These are phyloP conservation scores for Echinarachnius parma DNA, from an alignment of 53 echinoderm and acorn worm genomes.

Conservation along the genomic window DNA sequence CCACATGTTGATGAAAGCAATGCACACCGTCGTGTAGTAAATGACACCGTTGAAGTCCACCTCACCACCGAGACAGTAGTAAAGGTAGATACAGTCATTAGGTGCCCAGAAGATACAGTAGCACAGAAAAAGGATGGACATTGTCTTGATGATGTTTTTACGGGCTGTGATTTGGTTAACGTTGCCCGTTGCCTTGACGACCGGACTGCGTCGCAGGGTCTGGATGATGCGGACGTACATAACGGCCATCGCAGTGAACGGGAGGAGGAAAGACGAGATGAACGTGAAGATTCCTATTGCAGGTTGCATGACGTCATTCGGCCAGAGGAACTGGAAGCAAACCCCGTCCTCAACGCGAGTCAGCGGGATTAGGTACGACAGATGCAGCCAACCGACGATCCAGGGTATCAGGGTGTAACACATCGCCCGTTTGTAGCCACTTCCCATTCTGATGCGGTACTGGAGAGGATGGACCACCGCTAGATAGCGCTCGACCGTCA, in stretches of 20 bases:
- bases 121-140: slow-evolving; percentile 39
- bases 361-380: neutral
- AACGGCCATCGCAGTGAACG: slow-evolving; percentile 24
- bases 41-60: slow-evolving; percentile 13
- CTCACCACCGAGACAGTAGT: slow-evolving; percentile 43
- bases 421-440: too few relatives aligned
- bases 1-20: slow-evolving; percentile 54
- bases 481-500: slow-evolving; percentile 56
- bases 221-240: slow-evolving; percentile 21
- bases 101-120: slow-evolving; percentile 55
- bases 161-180: slow-evolving; percentile 2
- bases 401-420: too few relatives aligned
- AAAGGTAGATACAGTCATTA: slow-evolving; percentile 43
- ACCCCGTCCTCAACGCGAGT: neutral
- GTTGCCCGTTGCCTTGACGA: neutral
- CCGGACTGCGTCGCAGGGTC: neutral
- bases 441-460: too few relatives aligned
- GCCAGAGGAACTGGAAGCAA: slow-evolving; percentile 1
- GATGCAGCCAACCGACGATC: too few relatives aligned
- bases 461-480: slow-evolving; percentile 46
- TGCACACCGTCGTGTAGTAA: slow-evolving; percentile 36
- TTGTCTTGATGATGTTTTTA: slow-evolving; percentile 44
- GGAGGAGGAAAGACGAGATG: slow-evolving; percentile 17
- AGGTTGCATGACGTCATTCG: slow-evolving; percentile 1
- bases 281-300: slow-evolving; percentile 28